Percentiles rank a stretch among this genome's conserved stretches.
These are phyloP conservation scores for Agrilus mali DNA, from an alignment of 2,888 invertebrate species.

Conservation along the genomic window DNA sequence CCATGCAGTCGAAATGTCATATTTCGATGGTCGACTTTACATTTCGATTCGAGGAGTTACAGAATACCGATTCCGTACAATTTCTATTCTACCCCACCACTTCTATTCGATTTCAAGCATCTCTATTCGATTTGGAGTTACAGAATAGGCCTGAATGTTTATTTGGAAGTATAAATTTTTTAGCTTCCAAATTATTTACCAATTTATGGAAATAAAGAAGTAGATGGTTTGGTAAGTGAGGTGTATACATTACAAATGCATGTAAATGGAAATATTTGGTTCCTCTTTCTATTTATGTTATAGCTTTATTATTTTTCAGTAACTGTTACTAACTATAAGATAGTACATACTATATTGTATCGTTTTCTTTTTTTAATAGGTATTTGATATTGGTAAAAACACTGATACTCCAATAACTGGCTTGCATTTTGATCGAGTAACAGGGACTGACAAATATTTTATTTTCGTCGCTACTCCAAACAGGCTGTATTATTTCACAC, in stretches of 20 bases:
- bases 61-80: too few relatives aligned
- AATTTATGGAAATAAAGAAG: constrained; percentile 58
- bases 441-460: constrained; percentile 59
- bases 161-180: constrained; percentile 19
- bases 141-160: too few relatives aligned
- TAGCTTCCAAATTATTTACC: constrained; percentile 68
- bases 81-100: too few relatives aligned
- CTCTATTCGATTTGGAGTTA: too few relatives aligned
- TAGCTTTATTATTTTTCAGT: not conserved
- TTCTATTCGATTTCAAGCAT: too few relatives aligned
- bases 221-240: constrained; percentile 55
- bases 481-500: constrained; percentile 79
- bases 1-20: too few relatives aligned
- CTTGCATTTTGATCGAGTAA: constrained; percentile 66
- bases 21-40: too few relatives aligned
- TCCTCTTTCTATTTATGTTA: not conserved
- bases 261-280: not conserved
- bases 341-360: not conserved
- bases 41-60: too few relatives aligned
- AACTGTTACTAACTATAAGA: not conserved
- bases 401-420: constrained; percentile 74
- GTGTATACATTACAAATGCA: constrained; percentile 19
- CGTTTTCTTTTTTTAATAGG: constrained; percentile 38
- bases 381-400: constrained; percentile 78
- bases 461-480: constrained; percentile 76